These are phyloP conservation scores for Heliconius eleuchia DNA, from an alignment of 1,140 invertebrate species.

Conservation along the genomic window DNA sequence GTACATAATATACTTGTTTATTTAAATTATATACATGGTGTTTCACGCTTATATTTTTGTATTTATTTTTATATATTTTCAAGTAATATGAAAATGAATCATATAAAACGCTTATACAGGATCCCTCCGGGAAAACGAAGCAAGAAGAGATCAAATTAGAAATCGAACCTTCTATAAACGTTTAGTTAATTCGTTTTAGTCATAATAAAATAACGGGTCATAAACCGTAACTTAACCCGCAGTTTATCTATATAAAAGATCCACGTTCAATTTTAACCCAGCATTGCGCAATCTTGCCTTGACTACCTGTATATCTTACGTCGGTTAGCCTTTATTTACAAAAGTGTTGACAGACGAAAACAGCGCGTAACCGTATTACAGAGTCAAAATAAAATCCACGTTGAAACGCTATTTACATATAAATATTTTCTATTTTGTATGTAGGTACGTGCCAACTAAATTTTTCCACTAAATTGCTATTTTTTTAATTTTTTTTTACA, in stretches of 20 bases:
- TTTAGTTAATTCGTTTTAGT: not conserved
- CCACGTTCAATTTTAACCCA: not conserved
- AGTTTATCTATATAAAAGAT: not conserved
- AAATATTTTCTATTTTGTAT: slow-evolving; percentile 27
- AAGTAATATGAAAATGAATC: too few species aligned
- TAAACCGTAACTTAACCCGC: not conserved
- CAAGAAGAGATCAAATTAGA: too few species aligned
- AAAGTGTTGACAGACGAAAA: slow-evolving; percentile 28
- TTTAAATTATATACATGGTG: not conserved
- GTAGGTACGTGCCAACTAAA: not conserved
- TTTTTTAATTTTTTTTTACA: not conserved
- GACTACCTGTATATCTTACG: slow-evolving; percentile 7
- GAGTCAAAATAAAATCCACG: slow-evolving; percentile 27
- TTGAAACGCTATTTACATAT: slow-evolving; percentile 26
- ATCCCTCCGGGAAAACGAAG: too few species aligned
- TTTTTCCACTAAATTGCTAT: not conserved
- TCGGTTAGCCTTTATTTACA: slow-evolving; percentile 12
- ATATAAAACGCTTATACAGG: too few species aligned
- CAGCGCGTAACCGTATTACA: slow-evolving; percentile 25
- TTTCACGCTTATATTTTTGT: not conserved
- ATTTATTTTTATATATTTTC: too few species aligned
- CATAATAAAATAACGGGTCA: too few species aligned
- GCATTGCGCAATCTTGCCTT: slow-evolving; percentile 3
- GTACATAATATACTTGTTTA: not conserved
- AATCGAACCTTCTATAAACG: not conserved